Evolutionary conservation across 2,113 vertebrate species (phyloP).

Genomic region (Scartelaos histophorus): DNA sequence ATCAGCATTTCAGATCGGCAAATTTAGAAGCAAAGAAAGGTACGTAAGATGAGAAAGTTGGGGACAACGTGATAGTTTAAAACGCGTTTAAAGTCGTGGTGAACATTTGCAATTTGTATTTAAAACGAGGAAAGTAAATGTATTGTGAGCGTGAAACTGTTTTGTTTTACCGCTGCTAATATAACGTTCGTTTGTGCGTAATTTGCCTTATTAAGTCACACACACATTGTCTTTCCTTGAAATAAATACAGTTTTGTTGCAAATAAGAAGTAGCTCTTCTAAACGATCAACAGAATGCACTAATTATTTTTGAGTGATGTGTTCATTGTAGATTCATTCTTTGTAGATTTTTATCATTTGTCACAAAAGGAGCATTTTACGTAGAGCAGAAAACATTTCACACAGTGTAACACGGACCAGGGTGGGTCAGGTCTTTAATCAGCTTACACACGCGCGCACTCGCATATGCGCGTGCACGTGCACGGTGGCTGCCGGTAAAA

Average conservation of each 20-base stretch:
- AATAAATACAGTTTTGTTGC: constrained; percentile 27
- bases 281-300: constrained; percentile 14
- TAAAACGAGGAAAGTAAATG: constrained; percentile 6
- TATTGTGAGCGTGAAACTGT: constrained; percentile 16
- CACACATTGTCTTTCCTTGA: constrained; percentile 20
- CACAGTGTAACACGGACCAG: not conserved
- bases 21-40: constrained; percentile 94
- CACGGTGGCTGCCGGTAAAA: constrained; percentile 32
- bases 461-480: not conserved
- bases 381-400: constrained; percentile 25
- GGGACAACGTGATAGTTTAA: not conserved
- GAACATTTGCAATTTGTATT: constrained; percentile 39
- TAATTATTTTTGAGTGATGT: constrained; percentile 14
- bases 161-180: constrained; percentile 43
- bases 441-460: constrained; percentile 12
- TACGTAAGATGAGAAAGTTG: constrained; percentile 74
- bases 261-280: constrained; percentile 20
- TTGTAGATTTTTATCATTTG: constrained; percentile 26
- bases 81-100: constrained; percentile 35
- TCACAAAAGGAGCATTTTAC: constrained; percentile 3
- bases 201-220: constrained; percentile 8
- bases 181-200: constrained; percentile 6
- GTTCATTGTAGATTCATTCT: constrained; percentile 18
- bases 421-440: constrained; percentile 22
- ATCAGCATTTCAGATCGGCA: constrained; percentile 87